A percentile compares a stretch with the other conserved stretches of the same genome.
phyloP scores from a whole-genome alignment of 2,113 vertebrate species.

The Carassius carassius region DNA sequence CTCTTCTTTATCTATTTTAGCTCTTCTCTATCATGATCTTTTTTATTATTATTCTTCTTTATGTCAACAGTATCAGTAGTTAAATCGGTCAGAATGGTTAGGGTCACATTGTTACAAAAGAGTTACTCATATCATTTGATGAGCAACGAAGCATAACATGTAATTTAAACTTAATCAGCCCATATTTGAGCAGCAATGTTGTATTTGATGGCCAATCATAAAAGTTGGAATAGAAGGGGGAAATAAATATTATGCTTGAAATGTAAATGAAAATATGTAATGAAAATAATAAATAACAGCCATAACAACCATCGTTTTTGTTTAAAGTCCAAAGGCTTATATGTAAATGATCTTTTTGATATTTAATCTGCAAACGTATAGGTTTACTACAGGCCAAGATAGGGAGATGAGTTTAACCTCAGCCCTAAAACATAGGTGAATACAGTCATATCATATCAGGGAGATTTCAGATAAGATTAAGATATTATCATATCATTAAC shows the following conservation, averaged over 20 bases:
- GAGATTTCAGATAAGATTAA: conserved; percentile 28
- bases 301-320: not conserved
- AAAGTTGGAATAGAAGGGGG: too few relatives aligned
- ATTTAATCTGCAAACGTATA: not conserved
- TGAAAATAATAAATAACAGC: not conserved
- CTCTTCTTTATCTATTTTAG: conserved; percentile 20
- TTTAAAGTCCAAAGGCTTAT: not conserved
- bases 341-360: not conserved
- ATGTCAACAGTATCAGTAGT: conserved; percentile 14
- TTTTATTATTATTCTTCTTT: conserved; percentile 29
- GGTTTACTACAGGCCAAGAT: not conserved
- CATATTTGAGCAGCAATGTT: not conserved
- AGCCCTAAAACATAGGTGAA: not conserved
- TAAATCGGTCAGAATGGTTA: not conserved
- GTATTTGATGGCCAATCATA: not conserved
- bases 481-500: not conserved
- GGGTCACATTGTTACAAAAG: not conserved
- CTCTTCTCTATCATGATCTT: not conserved
- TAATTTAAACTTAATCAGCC: not conserved
- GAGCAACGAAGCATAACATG: not conserved
- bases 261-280: not conserved
- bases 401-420: not conserved
- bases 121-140: not conserved
- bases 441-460: not conserved
- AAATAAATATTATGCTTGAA: too few relatives aligned